Percentiles rank a stretch among this genome's conserved stretches.
Conservation (phyloP, 2,797 vertebrate genomes). For the Cyclopterus lumpus region DNA sequence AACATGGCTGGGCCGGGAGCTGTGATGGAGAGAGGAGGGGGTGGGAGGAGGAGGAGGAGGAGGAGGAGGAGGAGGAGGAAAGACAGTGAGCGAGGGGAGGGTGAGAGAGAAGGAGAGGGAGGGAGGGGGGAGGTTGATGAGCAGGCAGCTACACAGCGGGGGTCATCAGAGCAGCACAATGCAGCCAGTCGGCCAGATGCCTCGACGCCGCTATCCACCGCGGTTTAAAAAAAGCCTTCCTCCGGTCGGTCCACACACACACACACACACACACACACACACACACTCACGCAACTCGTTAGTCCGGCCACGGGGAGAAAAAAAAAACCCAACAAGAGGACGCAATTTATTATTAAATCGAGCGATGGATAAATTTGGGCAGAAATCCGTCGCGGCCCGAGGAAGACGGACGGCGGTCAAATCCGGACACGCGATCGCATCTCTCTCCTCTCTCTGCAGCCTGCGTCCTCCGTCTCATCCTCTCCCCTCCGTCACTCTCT, state of each 20-base stretch:
- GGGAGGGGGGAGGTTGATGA: conserved; percentile 82
- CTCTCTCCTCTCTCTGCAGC: conserved; percentile 57
- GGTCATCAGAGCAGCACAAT: conserved; percentile 96
- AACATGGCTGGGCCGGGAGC: conserved; percentile 98
- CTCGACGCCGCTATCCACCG: conserved; percentile 44
- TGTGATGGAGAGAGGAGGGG: conserved; percentile 83
- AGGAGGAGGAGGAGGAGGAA: conserved; percentile 64
- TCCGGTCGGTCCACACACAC: conserved; percentile 8
- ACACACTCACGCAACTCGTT: not conserved
- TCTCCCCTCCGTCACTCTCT: conserved; percentile 74
- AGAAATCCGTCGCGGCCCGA: conserved; percentile 49
- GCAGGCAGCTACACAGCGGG: conserved; percentile 93
- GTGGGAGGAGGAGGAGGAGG: conserved; percentile 56
- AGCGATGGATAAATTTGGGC: not conserved
- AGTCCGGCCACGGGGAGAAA: conserved; percentile 17
- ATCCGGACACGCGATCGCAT: conserved; percentile 79
- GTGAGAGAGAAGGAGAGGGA: conserved; percentile 25
- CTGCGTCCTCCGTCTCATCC: conserved; percentile 57
- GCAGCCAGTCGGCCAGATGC: conserved; percentile 84
- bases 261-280: no score
- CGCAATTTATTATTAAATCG: no score
- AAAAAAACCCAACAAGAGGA: no score
- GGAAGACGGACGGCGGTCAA: conserved; percentile 62
- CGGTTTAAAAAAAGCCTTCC: conserved; percentile 47
- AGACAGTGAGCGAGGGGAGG: conserved; percentile 67